phyloP scores from a whole-genome alignment of 2,888 invertebrate genomes.

The Drepanosiphum platanoidis region DNA sequence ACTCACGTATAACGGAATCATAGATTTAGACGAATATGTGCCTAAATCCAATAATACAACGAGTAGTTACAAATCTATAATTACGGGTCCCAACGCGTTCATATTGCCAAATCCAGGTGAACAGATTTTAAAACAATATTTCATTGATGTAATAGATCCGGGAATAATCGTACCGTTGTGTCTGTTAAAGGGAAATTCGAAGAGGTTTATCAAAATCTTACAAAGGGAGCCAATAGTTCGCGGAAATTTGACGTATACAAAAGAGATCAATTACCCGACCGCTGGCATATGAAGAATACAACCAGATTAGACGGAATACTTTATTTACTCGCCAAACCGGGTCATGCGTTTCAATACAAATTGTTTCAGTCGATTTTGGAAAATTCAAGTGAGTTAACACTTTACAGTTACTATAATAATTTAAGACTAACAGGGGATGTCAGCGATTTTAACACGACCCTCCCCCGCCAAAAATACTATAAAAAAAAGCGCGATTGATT shows the following conservation, averaged over 20 bases:
- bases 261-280: conserved; percentile 72
- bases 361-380: neutral
- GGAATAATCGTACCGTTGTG: too few species aligned
- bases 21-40: conserved; percentile 71
- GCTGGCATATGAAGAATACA: conserved; percentile 74
- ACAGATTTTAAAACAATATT: neutral
- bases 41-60: conserved; percentile 68
- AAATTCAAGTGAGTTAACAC: conserved; percentile 68
- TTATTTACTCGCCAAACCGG: conserved; percentile 73
- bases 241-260: conserved; percentile 71
- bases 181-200: conserved; percentile 55
- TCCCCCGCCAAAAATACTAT: too few species aligned
- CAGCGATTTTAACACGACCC: too few species aligned
- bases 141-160: neutral
- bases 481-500: too few species aligned
- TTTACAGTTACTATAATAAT: too few species aligned
- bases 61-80: conserved; percentile 70
- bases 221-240: neutral
- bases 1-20: conserved; percentile 70
- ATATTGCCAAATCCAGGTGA: conserved; percentile 67
- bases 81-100: conserved; percentile 72
- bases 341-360: conserved; percentile 72
- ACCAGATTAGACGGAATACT: conserved; percentile 72
- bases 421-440: too few species aligned
- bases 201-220: conserved; percentile 60